Base-by-base conservation (phyloP, 2,888 invertebrate species). In the Trachelus troglodyta region DNA sequence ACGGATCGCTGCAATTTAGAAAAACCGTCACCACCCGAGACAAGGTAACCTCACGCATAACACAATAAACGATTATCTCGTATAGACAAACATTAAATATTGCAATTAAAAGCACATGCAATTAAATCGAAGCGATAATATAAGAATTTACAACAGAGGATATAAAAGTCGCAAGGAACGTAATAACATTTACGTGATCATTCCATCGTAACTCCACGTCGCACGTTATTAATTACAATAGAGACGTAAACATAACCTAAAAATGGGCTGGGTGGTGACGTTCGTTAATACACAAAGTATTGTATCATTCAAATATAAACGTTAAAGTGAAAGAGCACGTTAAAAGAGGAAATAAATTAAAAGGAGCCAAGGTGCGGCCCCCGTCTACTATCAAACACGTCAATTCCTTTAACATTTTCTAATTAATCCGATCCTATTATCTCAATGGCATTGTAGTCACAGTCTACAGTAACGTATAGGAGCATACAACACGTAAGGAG, bases 21-120 rank as follows among this genome's bases (percentile, higher is more conserved):
- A 69, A 81, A 78, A 79, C 84, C 84, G 84, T 86, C 85, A 86
- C 85, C 85, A 86, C 85, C 84, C 83, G n/a, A 75, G 69, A 76
- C 77, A 79, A 56, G 23, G 2, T 31, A 77, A 75, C 75, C 75
- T 77, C 75, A 77, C 34, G 40, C 33, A 69, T 56, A 71, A 69
- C 23, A 68, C 56, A 56, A 1, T 9, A 56, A 56, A 56, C 34
- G 69, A 75, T 75, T 34, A 4, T 69, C 30, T 69, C 30, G 15
- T 30, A 30, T n/a, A 31, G 40, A 75, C 23, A 75, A 6, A 75
- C 68, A 31, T 69, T 12, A n/a, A 69, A 68, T n/a, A 35, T 56
- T 30, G n/a, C 4, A 34, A 33, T 75, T 37, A n/a, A 68, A 75
- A 78, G 78, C 75, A 76, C 78, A 76, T 78, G 78, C 78, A 73